Evolutionary conservation across 2,797 vertebrate genomes (phyloP).

Genomic region (Graptemys geographica): DNA sequence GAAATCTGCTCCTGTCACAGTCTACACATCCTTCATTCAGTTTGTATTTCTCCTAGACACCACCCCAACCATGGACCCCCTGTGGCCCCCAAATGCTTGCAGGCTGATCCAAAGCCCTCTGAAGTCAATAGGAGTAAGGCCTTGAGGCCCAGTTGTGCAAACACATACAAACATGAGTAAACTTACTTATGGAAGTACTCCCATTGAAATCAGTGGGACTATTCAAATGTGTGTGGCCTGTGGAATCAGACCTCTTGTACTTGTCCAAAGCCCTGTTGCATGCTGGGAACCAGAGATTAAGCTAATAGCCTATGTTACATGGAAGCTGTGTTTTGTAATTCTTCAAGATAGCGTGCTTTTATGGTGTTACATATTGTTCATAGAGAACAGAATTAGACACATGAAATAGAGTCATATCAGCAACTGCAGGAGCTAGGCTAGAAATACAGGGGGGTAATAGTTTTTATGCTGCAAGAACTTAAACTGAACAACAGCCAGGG

Average conservation of each 20-base stretch:
- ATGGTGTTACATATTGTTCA: neutral
- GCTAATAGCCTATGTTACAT: neutral
- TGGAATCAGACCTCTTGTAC: neutral
- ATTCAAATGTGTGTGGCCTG: rapidly evolving
- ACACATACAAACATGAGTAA: rapidly evolving
- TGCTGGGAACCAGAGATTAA: neutral
- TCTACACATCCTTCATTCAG: conserved; percentile 5
- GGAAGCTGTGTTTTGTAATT: neutral
- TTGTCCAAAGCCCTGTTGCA: rapidly evolving
- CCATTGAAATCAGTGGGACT: neutral
- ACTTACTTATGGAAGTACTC: neutral
- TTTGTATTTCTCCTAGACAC: neutral
- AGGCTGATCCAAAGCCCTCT: neutral
- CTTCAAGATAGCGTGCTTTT: neutral
- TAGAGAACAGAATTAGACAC: rapidly evolving
- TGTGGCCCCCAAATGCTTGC: neutral
- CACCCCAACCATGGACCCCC: neutral
- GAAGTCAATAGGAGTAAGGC: neutral
- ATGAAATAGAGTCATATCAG: too few species aligned
- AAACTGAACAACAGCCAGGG: neutral
- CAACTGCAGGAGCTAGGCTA: too few species aligned
- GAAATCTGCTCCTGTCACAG: conserved; percentile 41
- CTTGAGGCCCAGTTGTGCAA: neutral
- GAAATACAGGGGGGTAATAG: too few species aligned
- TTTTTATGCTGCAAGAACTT: too few species aligned